Evolutionary conservation across 2,888 invertebrate species (phyloP).

Genomic region (Metellina segmentata): DNA sequence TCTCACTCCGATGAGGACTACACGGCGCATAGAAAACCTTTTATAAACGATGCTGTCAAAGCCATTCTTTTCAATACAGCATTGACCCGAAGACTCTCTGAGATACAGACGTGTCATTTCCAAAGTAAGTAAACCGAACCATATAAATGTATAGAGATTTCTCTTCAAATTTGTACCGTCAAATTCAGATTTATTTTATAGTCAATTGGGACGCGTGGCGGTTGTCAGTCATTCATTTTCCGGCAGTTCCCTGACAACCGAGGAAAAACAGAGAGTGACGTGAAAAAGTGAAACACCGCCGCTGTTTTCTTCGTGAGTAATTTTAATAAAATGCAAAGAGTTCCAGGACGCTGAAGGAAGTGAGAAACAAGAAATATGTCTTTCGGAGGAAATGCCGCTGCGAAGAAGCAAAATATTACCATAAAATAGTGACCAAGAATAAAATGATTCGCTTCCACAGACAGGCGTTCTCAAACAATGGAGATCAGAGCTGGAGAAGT

Average conservation of each 20-base stretch:
- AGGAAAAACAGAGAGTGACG: neutral
- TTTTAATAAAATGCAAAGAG: constrained; percentile 49
- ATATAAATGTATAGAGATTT: constrained; percentile 34
- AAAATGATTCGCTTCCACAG: too few relatives aligned
- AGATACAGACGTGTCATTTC: constrained; percentile 25
- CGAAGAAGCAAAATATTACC: too few relatives aligned
- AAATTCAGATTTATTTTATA: constrained; percentile 60
- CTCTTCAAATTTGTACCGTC: constrained; percentile 46
- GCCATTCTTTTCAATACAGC: constrained; percentile 48
- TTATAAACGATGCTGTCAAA: constrained; percentile 63
- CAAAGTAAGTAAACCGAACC: constrained; percentile 47
- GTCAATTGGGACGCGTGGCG: constrained; percentile 46
- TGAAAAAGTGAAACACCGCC: neutral
- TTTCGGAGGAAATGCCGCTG: too few relatives aligned
- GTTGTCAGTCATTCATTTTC: constrained; percentile 39
- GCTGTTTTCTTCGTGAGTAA: constrained; percentile 25
- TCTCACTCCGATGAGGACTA: neutral
- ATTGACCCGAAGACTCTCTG: constrained; percentile 15
- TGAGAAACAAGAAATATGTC: neutral
- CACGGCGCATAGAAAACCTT: neutral
- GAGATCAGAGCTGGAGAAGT: too few relatives aligned
- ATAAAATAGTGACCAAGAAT: too few relatives aligned
- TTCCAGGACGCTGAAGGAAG: neutral
- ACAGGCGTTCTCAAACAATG: too few relatives aligned
- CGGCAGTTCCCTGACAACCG: neutral